phyloP scores from a whole-genome alignment of 92 coral and sea anemone species.

The Epizoanthus rinbou region DNA sequence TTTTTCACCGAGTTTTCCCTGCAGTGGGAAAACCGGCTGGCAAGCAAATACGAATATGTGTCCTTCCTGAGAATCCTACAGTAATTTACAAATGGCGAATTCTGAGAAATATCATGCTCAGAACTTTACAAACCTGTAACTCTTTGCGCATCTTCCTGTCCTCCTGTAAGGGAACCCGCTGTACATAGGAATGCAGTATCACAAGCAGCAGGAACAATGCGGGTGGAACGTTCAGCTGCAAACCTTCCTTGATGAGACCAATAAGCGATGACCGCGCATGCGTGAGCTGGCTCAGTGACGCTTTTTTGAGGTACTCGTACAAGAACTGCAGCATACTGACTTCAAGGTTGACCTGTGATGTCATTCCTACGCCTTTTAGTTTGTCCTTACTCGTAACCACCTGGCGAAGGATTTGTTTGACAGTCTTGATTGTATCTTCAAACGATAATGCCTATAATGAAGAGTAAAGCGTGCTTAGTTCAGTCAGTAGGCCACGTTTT shows the following conservation, averaged over 20 bases:
- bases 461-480: neutral
- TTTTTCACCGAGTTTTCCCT: too few relatives aligned
- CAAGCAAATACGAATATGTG: neutral
- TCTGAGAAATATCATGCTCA: neutral
- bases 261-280: slow-evolving; percentile 77
- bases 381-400: slow-evolving; percentile 87
- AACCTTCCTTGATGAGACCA: slow-evolving; percentile 90
- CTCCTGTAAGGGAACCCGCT: slow-evolving; percentile 86
- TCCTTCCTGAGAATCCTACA: neutral
- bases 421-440: slow-evolving; percentile 87
- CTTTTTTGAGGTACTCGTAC: slow-evolving; percentile 82
- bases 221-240: slow-evolving; percentile 91
- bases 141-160: slow-evolving; percentile 95
- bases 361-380: slow-evolving; percentile 52
- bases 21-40: too few relatives aligned
- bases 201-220: slow-evolving; percentile 89
- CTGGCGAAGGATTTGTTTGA: slow-evolving; percentile 92
- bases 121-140: slow-evolving; percentile 70
- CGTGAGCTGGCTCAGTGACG: slow-evolving; percentile 76
- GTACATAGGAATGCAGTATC: slow-evolving; percentile 86
- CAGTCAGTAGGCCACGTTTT: too few relatives aligned
- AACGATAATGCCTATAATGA: slow-evolving; percentile 79
- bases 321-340: slow-evolving; percentile 91
- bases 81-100: neutral
- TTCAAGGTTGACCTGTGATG: slow-evolving; percentile 84